These are phyloP conservation scores for Nilaparvata lugens DNA, from an alignment of 1,140 invertebrate species.

Conservation along the genomic window DNA sequence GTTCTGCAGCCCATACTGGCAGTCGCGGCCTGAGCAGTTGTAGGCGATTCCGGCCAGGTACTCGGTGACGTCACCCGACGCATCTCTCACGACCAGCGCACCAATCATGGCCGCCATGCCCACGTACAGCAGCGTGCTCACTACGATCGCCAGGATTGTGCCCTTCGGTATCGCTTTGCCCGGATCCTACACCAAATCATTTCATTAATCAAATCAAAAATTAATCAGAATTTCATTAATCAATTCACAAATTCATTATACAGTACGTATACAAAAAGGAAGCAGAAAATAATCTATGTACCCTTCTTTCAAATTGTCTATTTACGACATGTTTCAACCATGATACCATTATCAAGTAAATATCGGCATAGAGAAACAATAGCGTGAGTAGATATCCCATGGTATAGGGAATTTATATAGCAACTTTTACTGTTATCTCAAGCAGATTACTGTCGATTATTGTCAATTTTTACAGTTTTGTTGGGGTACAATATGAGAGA, in stretches of 20 bases:
- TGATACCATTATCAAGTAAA: background rate
- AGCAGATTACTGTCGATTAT: too few species aligned
- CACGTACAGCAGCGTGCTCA: slow-evolving; percentile 78
- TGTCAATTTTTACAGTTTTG: too few species aligned
- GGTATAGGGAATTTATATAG: too few species aligned
- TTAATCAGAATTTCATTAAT: slow-evolving; percentile 8
- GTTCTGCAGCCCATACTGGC: slow-evolving; percentile 70
- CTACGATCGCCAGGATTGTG: slow-evolving; percentile 74
- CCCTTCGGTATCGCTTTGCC: slow-evolving; percentile 83
- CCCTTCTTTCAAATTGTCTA: too few species aligned
- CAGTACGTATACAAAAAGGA: background rate
- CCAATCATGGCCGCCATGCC: slow-evolving; percentile 72
- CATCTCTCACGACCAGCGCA: slow-evolving; percentile 60
- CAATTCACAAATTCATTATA: too few species aligned
- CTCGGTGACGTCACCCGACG: slow-evolving; percentile 54
- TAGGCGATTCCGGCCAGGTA: slow-evolving; percentile 39
- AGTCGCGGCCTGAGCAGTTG: slow-evolving; percentile 40
- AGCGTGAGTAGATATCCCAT: too few species aligned
- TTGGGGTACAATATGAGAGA: too few species aligned
- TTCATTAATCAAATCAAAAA: slow-evolving; percentile 19
- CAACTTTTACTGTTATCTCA: too few species aligned
- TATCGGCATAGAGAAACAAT: too few species aligned
- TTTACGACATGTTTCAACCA: too few species aligned
- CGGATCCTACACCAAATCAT: slow-evolving; percentile 86
- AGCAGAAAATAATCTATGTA: too few species aligned